Evolutionary conservation across 2,797 vertebrate species (phyloP).

Genomic region (Anolis apletophallus): DNA sequence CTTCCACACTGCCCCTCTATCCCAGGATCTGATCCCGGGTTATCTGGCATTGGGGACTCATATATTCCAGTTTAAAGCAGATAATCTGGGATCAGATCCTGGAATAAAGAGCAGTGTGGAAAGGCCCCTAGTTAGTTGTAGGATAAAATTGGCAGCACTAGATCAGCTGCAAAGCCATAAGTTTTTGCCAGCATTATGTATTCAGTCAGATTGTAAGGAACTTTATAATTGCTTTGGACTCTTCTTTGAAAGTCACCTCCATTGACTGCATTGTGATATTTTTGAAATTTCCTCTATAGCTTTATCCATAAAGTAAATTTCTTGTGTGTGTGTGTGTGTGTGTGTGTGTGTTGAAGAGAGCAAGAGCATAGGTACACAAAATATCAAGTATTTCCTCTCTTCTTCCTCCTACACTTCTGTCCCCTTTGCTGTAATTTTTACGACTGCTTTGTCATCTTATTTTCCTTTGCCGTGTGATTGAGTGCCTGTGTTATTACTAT

Average conservation of each 20-base stretch:
- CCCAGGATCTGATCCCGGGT: no score
- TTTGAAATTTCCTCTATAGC: neutral
- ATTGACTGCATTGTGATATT: neutral
- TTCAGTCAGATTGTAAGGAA: neutral
- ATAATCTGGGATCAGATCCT: no score
- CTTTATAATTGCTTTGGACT: neutral
- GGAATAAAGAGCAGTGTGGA: no score
- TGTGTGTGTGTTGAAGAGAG: slow-evolving; percentile 12
- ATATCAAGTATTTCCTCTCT: neutral
- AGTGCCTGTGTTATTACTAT: slow-evolving; percentile 12
- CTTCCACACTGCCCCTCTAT: no score
- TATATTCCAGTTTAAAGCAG: no score
- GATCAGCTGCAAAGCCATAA: neutral
- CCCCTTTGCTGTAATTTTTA: slow-evolving; percentile 28
- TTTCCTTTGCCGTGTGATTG: neutral
- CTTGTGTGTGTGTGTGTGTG: no score
- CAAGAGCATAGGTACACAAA: neutral
- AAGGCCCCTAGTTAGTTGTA: neutral
- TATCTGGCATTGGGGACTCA: no score
- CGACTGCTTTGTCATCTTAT: neutral
- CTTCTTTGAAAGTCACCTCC: neutral
- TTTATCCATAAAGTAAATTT: neutral
- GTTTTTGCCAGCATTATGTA: neutral
- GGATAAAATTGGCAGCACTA: neutral
- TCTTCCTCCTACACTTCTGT: no score